Evolutionary conservation across 2,888 invertebrate genomes (phyloP).

Genomic region (Smittia aterrima): DNA sequence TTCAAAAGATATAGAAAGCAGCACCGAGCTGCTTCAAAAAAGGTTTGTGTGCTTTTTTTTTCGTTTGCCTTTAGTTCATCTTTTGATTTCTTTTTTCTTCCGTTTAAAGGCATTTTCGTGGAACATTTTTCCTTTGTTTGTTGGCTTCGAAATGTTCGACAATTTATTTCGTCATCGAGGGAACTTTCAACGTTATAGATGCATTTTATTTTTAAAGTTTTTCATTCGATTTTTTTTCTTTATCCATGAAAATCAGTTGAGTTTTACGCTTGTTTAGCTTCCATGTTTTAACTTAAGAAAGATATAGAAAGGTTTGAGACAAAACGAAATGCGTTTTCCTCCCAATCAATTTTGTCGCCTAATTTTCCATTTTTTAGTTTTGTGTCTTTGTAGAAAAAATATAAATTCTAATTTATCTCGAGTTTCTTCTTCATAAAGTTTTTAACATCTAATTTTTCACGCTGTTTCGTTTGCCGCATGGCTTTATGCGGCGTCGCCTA

Average conservation of each 20-base stretch:
- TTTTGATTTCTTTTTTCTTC: neutral
- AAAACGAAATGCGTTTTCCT: conserved; percentile 1
- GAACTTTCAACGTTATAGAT: conserved; percentile 38
- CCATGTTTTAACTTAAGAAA: conserved; percentile 18
- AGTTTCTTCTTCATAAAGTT: neutral
- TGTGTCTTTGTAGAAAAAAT: conserved; percentile 18
- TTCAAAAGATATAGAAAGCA: neutral
- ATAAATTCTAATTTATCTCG: conserved; percentile 23
- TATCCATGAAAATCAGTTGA: neutral
- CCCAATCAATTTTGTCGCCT: neutral
- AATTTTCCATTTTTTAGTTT: neutral
- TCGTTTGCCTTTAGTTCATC: neutral
- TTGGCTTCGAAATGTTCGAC: conserved; percentile 15
- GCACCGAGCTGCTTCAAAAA: neutral
- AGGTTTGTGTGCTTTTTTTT: neutral
- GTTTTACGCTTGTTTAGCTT: conserved; percentile 6
- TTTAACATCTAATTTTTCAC: conserved; percentile 27
- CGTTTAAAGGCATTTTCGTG: conserved; percentile 20
- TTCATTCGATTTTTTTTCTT: neutral
- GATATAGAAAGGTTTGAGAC: neutral
- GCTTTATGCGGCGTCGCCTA: neutral
- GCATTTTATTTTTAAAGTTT: conserved; percentile 22
- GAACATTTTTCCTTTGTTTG: conserved; percentile 12
- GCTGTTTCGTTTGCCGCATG: conserved; percentile 13
- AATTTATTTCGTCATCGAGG: conserved; percentile 19